Base-by-base conservation (phyloP, 1,140 invertebrate genomes). In the Nasonia longicornis region DNA sequence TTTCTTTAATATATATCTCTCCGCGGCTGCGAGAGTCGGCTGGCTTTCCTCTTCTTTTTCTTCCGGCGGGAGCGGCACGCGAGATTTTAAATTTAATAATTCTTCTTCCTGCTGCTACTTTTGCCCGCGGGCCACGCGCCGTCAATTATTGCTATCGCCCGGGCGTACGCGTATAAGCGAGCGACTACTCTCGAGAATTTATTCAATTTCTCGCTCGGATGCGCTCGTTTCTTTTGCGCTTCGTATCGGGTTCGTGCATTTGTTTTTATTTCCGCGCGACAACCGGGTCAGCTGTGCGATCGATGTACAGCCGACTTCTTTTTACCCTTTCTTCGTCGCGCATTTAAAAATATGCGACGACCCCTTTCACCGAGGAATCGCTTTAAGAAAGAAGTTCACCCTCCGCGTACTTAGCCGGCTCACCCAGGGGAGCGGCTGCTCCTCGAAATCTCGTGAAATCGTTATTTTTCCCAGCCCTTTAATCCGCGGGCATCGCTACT, bases 61-160 rank as follows among this genome's bases (percentile, higher is more conserved):
- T 83, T 85, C 66, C 80, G 85, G 84, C 80, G 82, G 11, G 11
- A 20, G 29, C 64, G 79, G 81, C 84, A 85, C 84, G 84, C 85
- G 75, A 86, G 80, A 87, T 85, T 85, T 86, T 85, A 80, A 85
- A 87, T 87, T 85, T 87, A 85, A 86, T 85, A 86, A 87, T 84
- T 85, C 84, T 84, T 85, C 70, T 52, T 67, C 58, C 66, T 29
- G 72, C 31, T 72, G 20, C 52, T 58, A 58, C 52, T 45, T n/a
- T 63, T 76, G 64, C 63, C 79, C 73, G 66, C 31, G 42, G 48
- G 78, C 80, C 63, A 76, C 66, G 31, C 58, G 77, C 64, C 20
- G 52, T 26, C 82, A 81, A 69, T 83, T 80, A 85, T 83, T 83
- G 70, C 82, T 79, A 80, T 81, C 80, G 79, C 71, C 31, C 63